Evolutionary conservation across 2,113 vertebrate genomes (phyloP), one percentile per base, ranked within the genome.

Genomic region (Malurus alboscapulatus): DNA sequence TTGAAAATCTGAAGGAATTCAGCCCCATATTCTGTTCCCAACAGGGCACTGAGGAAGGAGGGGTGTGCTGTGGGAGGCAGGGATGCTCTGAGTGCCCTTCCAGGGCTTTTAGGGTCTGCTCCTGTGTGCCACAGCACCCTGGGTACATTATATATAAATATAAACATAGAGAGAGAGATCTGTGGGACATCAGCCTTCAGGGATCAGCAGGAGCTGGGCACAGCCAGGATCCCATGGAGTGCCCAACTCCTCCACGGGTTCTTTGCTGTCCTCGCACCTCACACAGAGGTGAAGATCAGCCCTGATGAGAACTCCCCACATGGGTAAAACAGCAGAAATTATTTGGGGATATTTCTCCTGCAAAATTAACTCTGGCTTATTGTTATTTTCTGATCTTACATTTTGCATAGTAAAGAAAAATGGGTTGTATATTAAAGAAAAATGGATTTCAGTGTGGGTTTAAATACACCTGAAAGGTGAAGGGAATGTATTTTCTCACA

Each of bases 121-220:
- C 3, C 1, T 6, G 38, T 2, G 11, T 17, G 10, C 29, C 48
- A 25, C 18, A 57, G 30, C 38, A 38, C 38, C 38, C 38, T 38
- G 17, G 9, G 6, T 1, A 9, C 13, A 3, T 44, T 4, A 19
- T 17, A 13, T 11, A 20, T 5, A 50, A 14, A 61, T 34, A 10
- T 29, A 22, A 6, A 12, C 7, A 45, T 0, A 44, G 7, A 58
- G 15, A 48, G 8, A n/a, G 32, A 40, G 21, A 36, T 7, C 1
- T 26, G 3, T 9, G 44, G 1, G 44, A 67, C 24, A 34, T 7
- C 66, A 78, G 2, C 5, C 14, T 38, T 44, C 65, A 71, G 73
- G 42, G 18, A 22, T 16, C 54, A 53, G 24, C 2, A 36, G 16
- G 36, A 54, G 24, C 12, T 59, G 15, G 12, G 32, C 19, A 62